Percentiles rank a stretch among this genome's conserved stretches.
Evolutionary conservation across 2,888 invertebrate species (phyloP).

Genomic region (Apoderus coryli): DNA sequence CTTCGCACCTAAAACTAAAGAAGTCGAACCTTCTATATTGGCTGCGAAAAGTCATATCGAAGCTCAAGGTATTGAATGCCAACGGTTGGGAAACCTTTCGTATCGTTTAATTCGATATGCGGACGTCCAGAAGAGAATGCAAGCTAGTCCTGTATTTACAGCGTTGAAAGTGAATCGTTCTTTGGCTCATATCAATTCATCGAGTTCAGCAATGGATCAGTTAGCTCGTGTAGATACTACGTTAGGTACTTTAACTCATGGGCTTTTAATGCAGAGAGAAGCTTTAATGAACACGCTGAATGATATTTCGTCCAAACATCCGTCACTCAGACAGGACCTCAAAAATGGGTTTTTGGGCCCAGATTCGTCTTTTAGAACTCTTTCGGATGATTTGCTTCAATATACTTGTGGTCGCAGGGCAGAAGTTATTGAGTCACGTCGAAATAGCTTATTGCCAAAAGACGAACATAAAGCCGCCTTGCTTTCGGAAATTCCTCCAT

Average conservation of each 20-base stretch:
- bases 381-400: neutral
- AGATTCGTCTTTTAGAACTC: neutral
- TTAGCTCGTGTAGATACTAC: slow-evolving; percentile 9
- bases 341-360: neutral
- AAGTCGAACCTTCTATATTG: slow-evolving; percentile 9
- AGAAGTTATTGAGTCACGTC: neutral
- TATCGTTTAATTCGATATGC: slow-evolving; percentile 12
- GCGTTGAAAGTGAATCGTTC: slow-evolving; percentile 7
- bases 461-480: neutral
- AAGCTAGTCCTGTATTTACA: slow-evolving; percentile 14
- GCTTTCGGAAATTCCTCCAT: neutral
- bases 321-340: neutral
- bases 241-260: slow-evolving; percentile 8
- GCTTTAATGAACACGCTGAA: slow-evolving; percentile 9
- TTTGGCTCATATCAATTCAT: neutral
- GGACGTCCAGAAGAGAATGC: slow-evolving; percentile 12
- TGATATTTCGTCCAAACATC: slow-evolving; percentile 6
- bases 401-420: neutral
- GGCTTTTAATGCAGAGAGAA: slow-evolving; percentile 10
- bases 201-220: slow-evolving; percentile 3
- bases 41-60: slow-evolving; percentile 10
- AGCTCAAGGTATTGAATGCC: slow-evolving; percentile 10
- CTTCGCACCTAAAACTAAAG: slow-evolving; percentile 7
- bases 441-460: neutral
- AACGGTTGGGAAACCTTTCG: slow-evolving; percentile 10